These are phyloP conservation scores for Trogon melanurus DNA, from an alignment of 2,113 vertebrate genomes.

Conservation along the genomic window DNA sequence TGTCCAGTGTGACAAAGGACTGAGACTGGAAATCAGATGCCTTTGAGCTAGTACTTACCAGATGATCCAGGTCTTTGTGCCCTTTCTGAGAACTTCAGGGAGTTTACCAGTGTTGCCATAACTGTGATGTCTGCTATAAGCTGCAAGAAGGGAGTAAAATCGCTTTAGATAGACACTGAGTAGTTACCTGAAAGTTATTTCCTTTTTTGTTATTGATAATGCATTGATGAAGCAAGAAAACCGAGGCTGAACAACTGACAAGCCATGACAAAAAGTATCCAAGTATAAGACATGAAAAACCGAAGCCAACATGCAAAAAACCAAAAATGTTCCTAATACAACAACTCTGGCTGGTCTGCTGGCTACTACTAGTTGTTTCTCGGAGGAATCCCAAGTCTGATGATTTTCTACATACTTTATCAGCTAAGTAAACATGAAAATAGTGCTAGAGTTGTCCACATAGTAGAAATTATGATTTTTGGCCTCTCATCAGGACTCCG, in stretches of 20 bases:
- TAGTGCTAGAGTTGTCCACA: background rate
- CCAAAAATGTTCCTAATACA: background rate
- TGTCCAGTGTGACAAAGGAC: background rate
- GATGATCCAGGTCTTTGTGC: background rate
- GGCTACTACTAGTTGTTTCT: background rate
- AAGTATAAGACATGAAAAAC: background rate
- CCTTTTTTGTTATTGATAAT: background rate
- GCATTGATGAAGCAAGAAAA: background rate
- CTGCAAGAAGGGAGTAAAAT: background rate
- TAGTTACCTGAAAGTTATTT: background rate
- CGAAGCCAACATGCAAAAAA: background rate
- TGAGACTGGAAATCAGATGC: fast-evolving
- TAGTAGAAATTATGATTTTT: background rate
- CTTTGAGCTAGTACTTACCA: background rate
- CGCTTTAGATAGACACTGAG: background rate
- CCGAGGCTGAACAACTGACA: background rate
- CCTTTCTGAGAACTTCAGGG: background rate
- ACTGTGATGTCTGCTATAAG: background rate
- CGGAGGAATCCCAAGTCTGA: background rate
- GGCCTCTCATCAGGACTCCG: too few relatives aligned
- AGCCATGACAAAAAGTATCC: background rate
- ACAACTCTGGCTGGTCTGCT: background rate
- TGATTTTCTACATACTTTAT: background rate
- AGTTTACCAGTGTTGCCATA: background rate
- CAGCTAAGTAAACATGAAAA: background rate